phyloP scores from a whole-genome alignment of 2,888 invertebrate genomes.

The Hirtodrosophila confusa region DNA sequence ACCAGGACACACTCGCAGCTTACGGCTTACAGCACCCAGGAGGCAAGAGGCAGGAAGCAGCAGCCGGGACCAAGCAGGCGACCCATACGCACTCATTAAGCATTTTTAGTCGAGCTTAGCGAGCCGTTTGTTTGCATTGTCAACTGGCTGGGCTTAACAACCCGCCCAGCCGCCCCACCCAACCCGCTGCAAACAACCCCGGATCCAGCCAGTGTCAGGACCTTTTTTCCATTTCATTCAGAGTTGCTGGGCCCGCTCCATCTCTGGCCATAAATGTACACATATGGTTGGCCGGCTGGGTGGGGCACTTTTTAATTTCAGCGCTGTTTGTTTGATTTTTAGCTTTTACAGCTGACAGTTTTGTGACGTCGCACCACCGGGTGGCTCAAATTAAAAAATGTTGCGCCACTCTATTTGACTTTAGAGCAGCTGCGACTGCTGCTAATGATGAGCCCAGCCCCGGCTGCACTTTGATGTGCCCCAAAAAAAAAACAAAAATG shows the following conservation, averaged over 20 bases:
- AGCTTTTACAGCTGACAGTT: conserved; percentile 74
- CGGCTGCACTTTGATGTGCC: conserved; percentile 39
- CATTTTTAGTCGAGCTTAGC: conserved; percentile 78
- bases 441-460: conserved; percentile 34
- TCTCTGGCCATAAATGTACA: conserved; percentile 56
- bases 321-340: conserved; percentile 74
- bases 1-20: background rate
- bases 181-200: background rate
- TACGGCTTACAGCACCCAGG: too few relatives aligned
- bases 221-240: conserved; percentile 18
- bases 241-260: background rate
- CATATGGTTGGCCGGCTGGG: conserved; percentile 14
- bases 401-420: conserved; percentile 64
- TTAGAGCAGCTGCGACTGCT: conserved; percentile 26
- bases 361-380: conserved; percentile 22
- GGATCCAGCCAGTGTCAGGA: background rate
- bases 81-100: conserved; percentile 71
- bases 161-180: too few relatives aligned
- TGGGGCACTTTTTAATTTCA: conserved; percentile 64
- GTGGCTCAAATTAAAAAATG: conserved; percentile 60
- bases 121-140: conserved; percentile 75
- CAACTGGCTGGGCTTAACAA: conserved; percentile 34
- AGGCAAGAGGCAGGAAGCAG: background rate
- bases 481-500: background rate
- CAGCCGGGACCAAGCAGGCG: conserved; percentile 3